Conservation (phyloP, 2,888 invertebrate species). For the Heliconius hortense region DNA sequence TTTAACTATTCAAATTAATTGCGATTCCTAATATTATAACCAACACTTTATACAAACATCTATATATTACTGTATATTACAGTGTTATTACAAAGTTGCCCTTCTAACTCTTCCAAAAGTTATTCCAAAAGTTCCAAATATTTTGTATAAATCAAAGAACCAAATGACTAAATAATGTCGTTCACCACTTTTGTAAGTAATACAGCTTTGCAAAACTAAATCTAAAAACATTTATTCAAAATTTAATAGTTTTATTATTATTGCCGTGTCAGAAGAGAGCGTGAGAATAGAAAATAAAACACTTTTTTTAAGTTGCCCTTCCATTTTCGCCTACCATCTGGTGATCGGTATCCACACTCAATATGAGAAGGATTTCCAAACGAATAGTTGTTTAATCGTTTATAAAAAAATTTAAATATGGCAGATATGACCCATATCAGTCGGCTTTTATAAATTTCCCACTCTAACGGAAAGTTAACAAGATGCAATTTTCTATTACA, state of each 20-base stretch:
- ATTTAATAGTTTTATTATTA: conserved; percentile 6
- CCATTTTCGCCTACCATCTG: conserved; percentile 16
- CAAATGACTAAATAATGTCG: not conserved
- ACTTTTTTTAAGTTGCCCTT: not conserved
- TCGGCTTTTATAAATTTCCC: conserved; percentile 48
- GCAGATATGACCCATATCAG: conserved; percentile 52
- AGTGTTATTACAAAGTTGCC: too few relatives aligned
- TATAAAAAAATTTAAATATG: conserved; percentile 55
- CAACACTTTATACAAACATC: too few relatives aligned
- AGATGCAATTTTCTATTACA: conserved; percentile 48
- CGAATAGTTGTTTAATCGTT: conserved; percentile 50
- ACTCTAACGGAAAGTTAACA: conserved; percentile 50
- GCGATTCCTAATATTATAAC: too few relatives aligned
- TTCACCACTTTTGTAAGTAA: not conserved
- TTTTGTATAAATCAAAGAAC: not conserved
- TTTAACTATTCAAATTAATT: not conserved
- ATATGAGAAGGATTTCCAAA: conserved; percentile 50
- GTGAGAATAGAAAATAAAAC: conserved; percentile 7
- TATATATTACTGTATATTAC: too few relatives aligned
- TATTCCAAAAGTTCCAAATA: too few relatives aligned
- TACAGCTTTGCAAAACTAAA: not conserved
- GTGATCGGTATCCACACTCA: conserved; percentile 37
- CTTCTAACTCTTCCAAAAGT: too few relatives aligned
- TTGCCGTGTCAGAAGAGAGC: not conserved
- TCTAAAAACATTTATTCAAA: not conserved